Evolutionary conservation across 2,113 vertebrate species (phyloP), one percentile per base, ranked within the genome.

Genomic region (Plestiodon gilberti): DNA sequence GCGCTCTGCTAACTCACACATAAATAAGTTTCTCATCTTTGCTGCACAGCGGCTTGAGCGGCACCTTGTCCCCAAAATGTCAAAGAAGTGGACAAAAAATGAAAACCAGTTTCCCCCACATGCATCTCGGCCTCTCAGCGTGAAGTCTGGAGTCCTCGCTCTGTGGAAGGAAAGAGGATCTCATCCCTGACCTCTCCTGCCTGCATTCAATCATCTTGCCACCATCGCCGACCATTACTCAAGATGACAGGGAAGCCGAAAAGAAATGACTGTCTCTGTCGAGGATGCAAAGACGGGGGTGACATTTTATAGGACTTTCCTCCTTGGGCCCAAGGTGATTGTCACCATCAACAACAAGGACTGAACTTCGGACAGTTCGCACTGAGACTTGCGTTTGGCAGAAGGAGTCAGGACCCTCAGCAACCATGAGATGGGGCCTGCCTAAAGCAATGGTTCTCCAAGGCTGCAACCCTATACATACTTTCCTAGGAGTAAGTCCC

Each of bases 231-330:
- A 14, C 78, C 59, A 74, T 81, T 87, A 81, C 43, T 87, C 85
- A 87, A 64, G 57, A 22, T 87, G 85, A 81, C 85, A 87, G 59
- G 20, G 70, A 22, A 23, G 85, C 70, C 75, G 70, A 81, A 65
- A 75, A 75, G 78, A 87, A 75, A 87, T 76, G 70, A 87, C 70
- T 20, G 70, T 75, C 59, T 23, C 59, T 55, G 70, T 18, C 70
- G 43, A 48, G 4, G 59, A 22, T 73, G 55, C 9, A 38, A 74
- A 65, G 70, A 76, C 15, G 69, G 25, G 85, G 78, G 18, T 28
- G 43, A 38, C 70, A 76, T 81, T 87, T 81, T 65, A 75, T 76
- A 43, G 71, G 78, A 38, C 23, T 87, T 87, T 87, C 85, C 78
- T 87, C 85, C 85, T 81, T 76, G 85, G 70, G 3, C 57, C 25